Conservation (phyloP, 2,113 vertebrate species). For the Urocynchramus pylzowi region DNA sequence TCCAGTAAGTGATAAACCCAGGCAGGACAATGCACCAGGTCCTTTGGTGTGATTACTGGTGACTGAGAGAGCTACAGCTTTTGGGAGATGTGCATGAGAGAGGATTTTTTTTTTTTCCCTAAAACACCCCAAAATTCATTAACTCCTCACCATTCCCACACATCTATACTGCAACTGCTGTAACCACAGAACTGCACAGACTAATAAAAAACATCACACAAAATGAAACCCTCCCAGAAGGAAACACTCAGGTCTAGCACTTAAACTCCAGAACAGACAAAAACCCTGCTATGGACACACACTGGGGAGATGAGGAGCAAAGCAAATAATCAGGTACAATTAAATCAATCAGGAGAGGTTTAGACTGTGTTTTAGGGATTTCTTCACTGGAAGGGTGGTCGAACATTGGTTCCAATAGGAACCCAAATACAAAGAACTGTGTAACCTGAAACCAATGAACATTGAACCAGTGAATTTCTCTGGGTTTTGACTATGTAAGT, state of each 20-base stretch:
- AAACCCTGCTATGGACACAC: neutral
- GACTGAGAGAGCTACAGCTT: neutral
- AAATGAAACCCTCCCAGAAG: neutral
- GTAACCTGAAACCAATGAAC: neutral
- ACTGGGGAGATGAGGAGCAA: neutral
- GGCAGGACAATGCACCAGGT: neutral
- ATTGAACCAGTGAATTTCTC: neutral
- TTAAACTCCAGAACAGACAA: neutral
- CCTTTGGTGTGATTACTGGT: neutral
- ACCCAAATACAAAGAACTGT: neutral
- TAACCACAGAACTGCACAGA: neutral
- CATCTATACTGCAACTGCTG: neutral
- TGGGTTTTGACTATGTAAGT: neutral
- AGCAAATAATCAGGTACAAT: neutral
- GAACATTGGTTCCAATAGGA: neutral
- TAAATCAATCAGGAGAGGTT: neutral
- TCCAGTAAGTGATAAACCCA: neutral
- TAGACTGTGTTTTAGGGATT: neutral
- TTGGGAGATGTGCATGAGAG: accelerated
- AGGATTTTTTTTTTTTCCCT: neutral
- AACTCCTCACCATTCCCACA: neutral
- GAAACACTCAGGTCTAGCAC: neutral
- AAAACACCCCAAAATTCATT: neutral
- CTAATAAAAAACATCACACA: neutral
- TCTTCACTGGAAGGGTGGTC: neutral